A percentile compares a stretch with the other conserved stretches of the same genome.
Conservation (phyloP, 2,888 invertebrate genomes). For the Aelia acuminata region DNA sequence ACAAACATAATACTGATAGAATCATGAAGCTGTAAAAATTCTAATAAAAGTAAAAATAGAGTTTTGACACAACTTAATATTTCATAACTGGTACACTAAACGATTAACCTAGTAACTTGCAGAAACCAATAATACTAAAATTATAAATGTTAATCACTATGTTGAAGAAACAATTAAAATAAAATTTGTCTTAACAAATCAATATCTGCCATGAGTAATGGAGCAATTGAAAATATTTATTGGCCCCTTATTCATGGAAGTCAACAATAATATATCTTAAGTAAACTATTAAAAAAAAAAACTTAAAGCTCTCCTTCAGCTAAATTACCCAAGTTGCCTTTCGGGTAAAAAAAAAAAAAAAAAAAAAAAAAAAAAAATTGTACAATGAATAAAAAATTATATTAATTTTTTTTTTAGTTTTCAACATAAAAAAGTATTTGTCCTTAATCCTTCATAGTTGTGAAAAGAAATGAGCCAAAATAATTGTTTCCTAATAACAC, state of each 20-base stretch:
- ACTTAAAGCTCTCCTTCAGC: not conserved
- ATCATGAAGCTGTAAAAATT: not conserved
- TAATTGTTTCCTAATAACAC: not conserved
- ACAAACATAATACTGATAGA: not conserved
- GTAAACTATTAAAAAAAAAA: not conserved
- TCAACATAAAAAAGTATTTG: not conserved
- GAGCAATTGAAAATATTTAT: too few relatives aligned
- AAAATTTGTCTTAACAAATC: not conserved
- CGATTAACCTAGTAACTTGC: not conserved
- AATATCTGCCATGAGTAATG: not conserved
- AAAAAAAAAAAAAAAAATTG: not conserved
- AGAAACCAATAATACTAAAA: not conserved
- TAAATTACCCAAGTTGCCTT: not conserved
- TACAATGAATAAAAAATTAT: too few relatives aligned
- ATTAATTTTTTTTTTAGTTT: not conserved
- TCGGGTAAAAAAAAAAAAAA: not conserved
- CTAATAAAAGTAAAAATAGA: too few relatives aligned
- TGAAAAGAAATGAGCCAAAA: not conserved
- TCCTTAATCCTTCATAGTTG: not conserved
- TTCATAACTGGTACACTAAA: not conserved
- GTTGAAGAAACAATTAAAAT: not conserved
- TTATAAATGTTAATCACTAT: not conserved
- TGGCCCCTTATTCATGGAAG: too few relatives aligned
- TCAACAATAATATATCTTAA: too few relatives aligned
- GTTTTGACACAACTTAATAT: not conserved